Evolutionary conservation across 2,888 invertebrate species (phyloP).

Genomic region (Andrena camellia): DNA sequence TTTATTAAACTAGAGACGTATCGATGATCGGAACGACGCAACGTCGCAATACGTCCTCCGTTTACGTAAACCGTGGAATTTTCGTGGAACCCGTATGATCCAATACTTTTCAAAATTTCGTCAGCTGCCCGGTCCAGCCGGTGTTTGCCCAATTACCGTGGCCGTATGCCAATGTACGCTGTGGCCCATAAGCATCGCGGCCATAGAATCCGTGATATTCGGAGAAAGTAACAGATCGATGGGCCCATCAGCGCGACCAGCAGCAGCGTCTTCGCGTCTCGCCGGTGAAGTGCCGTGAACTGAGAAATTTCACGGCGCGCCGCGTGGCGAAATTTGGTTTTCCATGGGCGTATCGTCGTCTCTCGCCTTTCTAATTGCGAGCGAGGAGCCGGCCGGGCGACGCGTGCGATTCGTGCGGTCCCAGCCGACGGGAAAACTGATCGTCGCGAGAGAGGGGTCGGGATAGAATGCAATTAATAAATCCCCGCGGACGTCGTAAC

Average conservation of each 20-base stretch:
- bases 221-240: conserved; percentile 66
- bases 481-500: not conserved
- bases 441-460: not conserved
- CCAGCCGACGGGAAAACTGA: not conserved
- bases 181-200: not conserved
- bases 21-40: not conserved
- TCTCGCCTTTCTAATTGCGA: conserved; percentile 23
- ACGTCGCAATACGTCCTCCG: not conserved
- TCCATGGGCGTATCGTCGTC: conserved; percentile 4
- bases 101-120: conserved; percentile 41
- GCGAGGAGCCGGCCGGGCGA: not conserved
- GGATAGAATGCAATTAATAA: not conserved
- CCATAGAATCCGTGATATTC: conserved; percentile 52
- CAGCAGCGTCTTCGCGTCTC: conserved; percentile 2
- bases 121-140: conserved; percentile 5
- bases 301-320: conserved; percentile 44
- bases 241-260: not conserved
- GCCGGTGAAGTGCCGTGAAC: conserved; percentile 38
- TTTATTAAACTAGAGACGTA: not conserved
- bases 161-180: conserved; percentile 1
- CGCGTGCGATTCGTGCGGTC: not conserved
- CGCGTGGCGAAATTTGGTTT: conserved; percentile 7
- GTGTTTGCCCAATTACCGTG: conserved; percentile 22
- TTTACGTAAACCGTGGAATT: not conserved
- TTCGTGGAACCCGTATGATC: conserved; percentile 24